Evolutionary conservation across 1,140 invertebrate genomes (phyloP).

Genomic region (Platyscapa corneri): DNA sequence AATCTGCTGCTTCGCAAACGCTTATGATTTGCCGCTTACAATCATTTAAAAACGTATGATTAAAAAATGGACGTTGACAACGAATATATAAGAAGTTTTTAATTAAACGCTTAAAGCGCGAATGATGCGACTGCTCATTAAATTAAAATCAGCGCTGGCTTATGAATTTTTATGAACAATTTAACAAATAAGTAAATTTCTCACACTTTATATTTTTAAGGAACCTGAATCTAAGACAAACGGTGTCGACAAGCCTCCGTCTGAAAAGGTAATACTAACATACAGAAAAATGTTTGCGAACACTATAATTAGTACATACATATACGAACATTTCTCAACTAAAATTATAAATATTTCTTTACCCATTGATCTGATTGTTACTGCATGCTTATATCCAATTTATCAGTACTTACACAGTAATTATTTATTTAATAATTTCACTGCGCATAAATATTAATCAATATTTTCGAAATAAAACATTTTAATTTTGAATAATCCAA

Average conservation of each 20-base stretch:
- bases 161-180: constrained; percentile 5
- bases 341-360: background rate
- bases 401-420: background rate
- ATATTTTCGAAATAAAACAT: no score
- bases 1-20: constrained; percentile 29
- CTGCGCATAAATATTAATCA: background rate
- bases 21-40: constrained; percentile 39
- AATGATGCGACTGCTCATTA: constrained; percentile 8
- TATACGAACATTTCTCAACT: background rate
- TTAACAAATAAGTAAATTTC: constrained; percentile 44
- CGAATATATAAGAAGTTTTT: constrained; percentile 35
- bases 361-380: background rate
- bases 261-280: constrained; percentile 64
- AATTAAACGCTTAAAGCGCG: constrained; percentile 1
- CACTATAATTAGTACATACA: background rate
- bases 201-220: constrained; percentile 69
- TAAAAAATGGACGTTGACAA: constrained; percentile 22
- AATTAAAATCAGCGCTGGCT: constrained; percentile 24
- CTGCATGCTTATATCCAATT: background rate
- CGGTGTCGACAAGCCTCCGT: constrained; percentile 68
- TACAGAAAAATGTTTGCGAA: constrained; percentile 28
- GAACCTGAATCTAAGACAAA: constrained; percentile 68
- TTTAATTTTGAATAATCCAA: no score
- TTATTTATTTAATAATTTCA: background rate
- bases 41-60: constrained; percentile 3